Conservation (phyloP, 2,888 invertebrate genomes). For the Siphlonurus alternatus region DNA sequence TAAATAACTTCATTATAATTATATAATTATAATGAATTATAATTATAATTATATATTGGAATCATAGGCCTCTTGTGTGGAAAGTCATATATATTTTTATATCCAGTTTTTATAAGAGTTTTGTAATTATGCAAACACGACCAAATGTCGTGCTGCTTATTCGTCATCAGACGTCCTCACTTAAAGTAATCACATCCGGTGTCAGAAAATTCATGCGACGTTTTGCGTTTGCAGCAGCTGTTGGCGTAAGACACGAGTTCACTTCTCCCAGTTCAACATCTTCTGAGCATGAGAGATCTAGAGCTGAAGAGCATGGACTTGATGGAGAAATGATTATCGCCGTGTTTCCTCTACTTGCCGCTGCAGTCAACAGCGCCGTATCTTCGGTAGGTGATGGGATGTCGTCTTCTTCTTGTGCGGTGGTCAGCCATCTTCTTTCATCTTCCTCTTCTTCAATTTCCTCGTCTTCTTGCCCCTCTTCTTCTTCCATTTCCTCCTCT, state of each 20-base stretch:
- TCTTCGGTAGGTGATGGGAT: slow-evolving; percentile 29
- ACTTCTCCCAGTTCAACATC: not conserved
- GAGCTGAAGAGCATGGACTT: not conserved
- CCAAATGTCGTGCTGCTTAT: not conserved
- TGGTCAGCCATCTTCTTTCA: no score
- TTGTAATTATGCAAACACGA: not conserved
- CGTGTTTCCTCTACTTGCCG: slow-evolving; percentile 17
- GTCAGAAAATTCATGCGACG: not conserved
- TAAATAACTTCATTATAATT: not conserved
- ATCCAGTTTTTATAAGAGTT: not conserved
- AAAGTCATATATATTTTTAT: not conserved
- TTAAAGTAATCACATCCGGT: not conserved
- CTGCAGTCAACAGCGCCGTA: slow-evolving; percentile 33
- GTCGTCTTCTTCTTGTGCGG: slow-evolving; percentile 27
- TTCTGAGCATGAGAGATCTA: not conserved
- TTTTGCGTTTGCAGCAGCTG: not conserved
- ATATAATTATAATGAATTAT: not conserved
- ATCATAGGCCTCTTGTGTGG: not conserved
- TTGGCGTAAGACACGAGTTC: not conserved
- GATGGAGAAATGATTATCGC: not conserved
- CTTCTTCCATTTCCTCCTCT: not conserved
- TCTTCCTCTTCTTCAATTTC: slow-evolving; percentile 22
- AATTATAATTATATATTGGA: not conserved
- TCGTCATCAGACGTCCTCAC: not conserved
- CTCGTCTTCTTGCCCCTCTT: not conserved